These are phyloP conservation scores for Samia ricini DNA, from an alignment of 1,140 invertebrate genomes.

Conservation along the genomic window DNA sequence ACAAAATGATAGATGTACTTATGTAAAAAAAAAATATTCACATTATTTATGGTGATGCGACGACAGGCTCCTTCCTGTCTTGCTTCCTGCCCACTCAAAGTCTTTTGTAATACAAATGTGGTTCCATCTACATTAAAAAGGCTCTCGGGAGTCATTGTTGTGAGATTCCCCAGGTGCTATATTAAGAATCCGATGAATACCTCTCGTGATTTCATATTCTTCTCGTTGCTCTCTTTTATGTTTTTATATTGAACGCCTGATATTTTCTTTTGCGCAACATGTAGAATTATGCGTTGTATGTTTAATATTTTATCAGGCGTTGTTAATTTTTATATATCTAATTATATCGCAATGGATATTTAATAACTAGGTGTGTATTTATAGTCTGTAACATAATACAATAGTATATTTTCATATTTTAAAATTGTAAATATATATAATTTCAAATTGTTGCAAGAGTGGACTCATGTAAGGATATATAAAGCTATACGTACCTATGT, in stretches of 20 bases:
- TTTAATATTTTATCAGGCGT: constrained; percentile 21
- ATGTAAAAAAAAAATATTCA: not conserved
- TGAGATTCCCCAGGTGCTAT: constrained; percentile 14
- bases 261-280: constrained; percentile 23
- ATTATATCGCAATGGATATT: no score
- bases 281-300: no score
- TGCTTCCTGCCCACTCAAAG: constrained; percentile 8
- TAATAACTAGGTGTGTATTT: no score
- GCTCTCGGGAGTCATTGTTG: constrained; percentile 18
- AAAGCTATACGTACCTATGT: no score
- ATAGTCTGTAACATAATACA: no score
- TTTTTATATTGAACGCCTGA: constrained; percentile 23
- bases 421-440: no score
- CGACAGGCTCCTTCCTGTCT: constrained; percentile 21
- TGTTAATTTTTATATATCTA: not conserved
- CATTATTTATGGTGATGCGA: constrained; percentile 14
- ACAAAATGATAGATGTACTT: not conserved
- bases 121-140: constrained; percentile 23
- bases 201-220: constrained; percentile 22
- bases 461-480: no score
- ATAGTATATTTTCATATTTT: no score
- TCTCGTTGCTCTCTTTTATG: constrained; percentile 7
- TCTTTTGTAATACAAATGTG: constrained; percentile 10
- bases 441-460: no score
- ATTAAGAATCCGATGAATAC: constrained; percentile 21